Evolutionary conservation across 2,888 invertebrate genomes (phyloP).

Genomic region (Halictus ligatus): DNA sequence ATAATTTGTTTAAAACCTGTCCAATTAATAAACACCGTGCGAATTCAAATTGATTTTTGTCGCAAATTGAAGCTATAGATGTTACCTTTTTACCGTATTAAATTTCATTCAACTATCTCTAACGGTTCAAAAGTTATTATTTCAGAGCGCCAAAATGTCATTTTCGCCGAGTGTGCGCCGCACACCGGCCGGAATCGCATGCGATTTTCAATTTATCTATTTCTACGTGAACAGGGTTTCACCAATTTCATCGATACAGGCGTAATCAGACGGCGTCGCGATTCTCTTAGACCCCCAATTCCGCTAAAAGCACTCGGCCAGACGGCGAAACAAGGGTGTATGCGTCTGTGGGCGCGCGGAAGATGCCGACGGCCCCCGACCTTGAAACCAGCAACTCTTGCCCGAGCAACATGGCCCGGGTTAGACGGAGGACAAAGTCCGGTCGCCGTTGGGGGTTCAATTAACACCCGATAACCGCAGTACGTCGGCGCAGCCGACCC

Average conservation of each 20-base stretch:
- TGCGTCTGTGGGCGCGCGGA: not conserved
- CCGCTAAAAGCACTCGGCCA: not conserved
- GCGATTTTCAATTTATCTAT: not conserved
- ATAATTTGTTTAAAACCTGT: too few species aligned
- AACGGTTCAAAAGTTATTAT: too few species aligned
- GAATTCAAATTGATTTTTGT: too few species aligned
- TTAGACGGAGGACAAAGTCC: not conserved
- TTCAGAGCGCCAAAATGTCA: too few species aligned
- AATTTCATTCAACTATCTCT: too few species aligned
- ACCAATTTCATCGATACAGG: not conserved
- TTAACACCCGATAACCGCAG: constrained; percentile 5
- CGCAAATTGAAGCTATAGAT: too few species aligned
- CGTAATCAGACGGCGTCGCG: not conserved
- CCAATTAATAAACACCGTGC: too few species aligned
- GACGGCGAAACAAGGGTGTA: not conserved
- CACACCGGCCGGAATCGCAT: too few species aligned
- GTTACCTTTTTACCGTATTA: too few species aligned
- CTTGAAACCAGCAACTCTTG: not conserved
- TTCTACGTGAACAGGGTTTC: not conserved
- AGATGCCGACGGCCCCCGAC: not conserved
- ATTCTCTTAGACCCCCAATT: not conserved
- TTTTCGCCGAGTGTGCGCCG: too few species aligned
- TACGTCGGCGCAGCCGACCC: constrained; percentile 1
- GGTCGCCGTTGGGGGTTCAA: not conserved
- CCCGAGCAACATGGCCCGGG: not conserved